Conservation (phyloP, 2,888 invertebrate genomes). For the Labia minor region DNA sequence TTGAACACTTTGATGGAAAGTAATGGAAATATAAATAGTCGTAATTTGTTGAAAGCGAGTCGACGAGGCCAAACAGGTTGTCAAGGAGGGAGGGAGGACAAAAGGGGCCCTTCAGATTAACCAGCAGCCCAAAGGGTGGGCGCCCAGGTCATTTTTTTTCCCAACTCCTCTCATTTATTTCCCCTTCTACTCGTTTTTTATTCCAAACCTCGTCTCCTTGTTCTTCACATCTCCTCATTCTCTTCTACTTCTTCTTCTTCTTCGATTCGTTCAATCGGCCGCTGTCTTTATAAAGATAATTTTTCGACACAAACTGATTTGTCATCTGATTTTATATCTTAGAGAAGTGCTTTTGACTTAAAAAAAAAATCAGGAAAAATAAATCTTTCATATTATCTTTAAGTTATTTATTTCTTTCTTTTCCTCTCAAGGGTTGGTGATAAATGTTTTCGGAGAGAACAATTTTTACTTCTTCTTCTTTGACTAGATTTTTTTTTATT, state of each 20-base stretch:
- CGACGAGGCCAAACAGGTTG: neutral
- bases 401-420: slow-evolving; percentile 13
- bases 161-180: neutral
- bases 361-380: slow-evolving; percentile 1
- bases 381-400: slow-evolving; percentile 13
- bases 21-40: slow-evolving; percentile 13
- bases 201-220: too few species aligned
- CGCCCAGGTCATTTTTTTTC: neutral
- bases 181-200: too few species aligned
- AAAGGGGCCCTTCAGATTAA: neutral
- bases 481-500: neutral
- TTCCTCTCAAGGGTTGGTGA: neutral
- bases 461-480: too few species aligned
- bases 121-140: neutral
- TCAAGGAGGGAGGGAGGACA: neutral
- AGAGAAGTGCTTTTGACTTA: slow-evolving; percentile 7
- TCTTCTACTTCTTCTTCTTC: neutral
- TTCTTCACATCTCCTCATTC: too few species aligned
- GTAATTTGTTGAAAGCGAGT: neutral
- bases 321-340: slow-evolving; percentile 5
- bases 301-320: slow-evolving; percentile 8
- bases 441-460: neutral
- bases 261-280: neutral
- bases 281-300: slow-evolving; percentile 13
- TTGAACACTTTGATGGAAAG: slow-evolving; percentile 2